Base-by-base conservation (phyloP, 2,888 invertebrate species). In the Sarcophaga variegata region DNA sequence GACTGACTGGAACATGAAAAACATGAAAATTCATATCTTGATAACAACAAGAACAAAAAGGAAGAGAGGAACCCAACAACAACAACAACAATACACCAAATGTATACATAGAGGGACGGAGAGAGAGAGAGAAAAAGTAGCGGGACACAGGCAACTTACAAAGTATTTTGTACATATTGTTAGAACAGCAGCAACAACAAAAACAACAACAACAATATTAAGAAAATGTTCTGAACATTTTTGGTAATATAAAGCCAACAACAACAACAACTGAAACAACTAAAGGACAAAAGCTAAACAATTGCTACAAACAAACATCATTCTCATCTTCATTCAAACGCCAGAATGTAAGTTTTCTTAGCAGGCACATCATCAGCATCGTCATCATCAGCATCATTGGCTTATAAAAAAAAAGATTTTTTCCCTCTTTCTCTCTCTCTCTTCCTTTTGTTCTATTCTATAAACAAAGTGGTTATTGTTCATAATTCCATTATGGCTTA, bases 11-110 rank as follows among this genome's bases (percentile, higher is more conserved):
- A 71, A 87, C 87, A 87, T 84, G 87, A 87, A 87, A 87, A 87
- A 83, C 87, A 87, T 87, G 87, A 84, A 83, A 86, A 84, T 81
- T 84, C 84, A 87, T 87, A 87, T 87, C 87, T 87, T 81, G 87
- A 87, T 87, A 87, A 79, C 83, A 76, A 64, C 14, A 75, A 37
- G 12, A 74, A 75, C 22, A 22, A 22, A 22, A 22, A 22, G 22
- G 20, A 22, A 22, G 22, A 22, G 22, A 22, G 22, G 1, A 22
- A 20, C 20, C 20, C 83, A 76, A 64, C 12, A 75, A 59, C 62
- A 77, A 76, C 4, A 70, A 20, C 22, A 66, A 66, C 27, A 69
- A 69, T 11, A 75, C 22, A 14, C 27, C 20, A 59, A 59, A 59
- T 62, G 20, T 2, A 1, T 10, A n/a, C 2, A n/a, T n/a, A 0